A percentile compares a stretch with the other conserved stretches of the same genome.
These are phyloP conservation scores for Cosmia trapezina DNA, from an alignment of 2,888 invertebrate genomes.

Conservation along the genomic window DNA sequence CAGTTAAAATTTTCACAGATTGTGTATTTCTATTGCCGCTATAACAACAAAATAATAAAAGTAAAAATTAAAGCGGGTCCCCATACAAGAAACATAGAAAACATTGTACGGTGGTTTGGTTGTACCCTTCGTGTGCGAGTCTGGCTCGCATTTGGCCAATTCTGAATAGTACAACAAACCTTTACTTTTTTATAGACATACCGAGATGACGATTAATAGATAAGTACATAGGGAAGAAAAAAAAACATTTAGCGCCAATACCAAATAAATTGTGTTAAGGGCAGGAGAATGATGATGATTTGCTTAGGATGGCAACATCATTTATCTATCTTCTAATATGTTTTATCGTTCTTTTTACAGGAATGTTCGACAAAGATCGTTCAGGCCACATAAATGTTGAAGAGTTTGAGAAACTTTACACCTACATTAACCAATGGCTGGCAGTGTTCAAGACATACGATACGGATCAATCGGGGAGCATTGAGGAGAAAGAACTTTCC, in stretches of 20 bases:
- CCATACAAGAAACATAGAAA: no score
- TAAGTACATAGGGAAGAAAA: no score
- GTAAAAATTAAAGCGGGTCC: no score
- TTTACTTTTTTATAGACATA: not conserved
- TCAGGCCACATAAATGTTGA: conserved; percentile 95
- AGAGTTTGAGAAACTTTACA: conserved; percentile 96
- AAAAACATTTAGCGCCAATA: no score
- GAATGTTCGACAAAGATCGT: conserved; percentile 96
- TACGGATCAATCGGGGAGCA: conserved; percentile 95
- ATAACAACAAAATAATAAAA: no score
- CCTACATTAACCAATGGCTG: conserved; percentile 97
- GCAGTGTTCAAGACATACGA: conserved; percentile 96
- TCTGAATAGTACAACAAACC: not conserved
- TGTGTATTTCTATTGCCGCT: no score
- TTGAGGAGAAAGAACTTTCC: conserved; percentile 94
- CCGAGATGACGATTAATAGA: no score
- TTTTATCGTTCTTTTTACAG: conserved; percentile 82
- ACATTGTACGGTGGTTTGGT: no score
- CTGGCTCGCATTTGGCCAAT: no score
- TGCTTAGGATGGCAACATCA: not conserved
- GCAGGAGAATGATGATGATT: not conserved
- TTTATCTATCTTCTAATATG: not conserved
- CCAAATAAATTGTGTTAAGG: no score
- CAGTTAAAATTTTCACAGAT: no score
- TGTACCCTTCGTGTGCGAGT: no score